A percentile compares a stretch with the other conserved stretches of the same genome.
Conservation (phyloP, 2,888 invertebrate species). For the Bombyx huttoni region DNA sequence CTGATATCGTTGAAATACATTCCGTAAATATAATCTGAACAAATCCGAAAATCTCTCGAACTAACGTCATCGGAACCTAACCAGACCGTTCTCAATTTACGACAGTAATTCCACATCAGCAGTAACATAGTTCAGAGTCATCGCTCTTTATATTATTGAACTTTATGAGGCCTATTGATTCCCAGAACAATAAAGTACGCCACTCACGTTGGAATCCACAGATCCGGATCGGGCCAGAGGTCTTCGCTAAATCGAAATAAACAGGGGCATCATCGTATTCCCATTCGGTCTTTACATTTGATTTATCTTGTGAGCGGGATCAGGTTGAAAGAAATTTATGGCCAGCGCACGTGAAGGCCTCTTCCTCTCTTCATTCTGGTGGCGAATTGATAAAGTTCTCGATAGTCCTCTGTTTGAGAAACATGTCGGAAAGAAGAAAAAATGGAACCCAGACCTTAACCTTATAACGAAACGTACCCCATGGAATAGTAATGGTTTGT, state of each 20-base stretch:
- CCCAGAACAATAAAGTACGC: constrained; percentile 17
- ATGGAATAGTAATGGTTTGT: too few species aligned
- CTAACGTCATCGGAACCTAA: not conserved
- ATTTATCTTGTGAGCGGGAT: constrained; percentile 57
- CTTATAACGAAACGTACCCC: too few species aligned
- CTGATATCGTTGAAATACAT: too few species aligned
- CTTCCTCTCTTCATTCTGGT: constrained; percentile 44
- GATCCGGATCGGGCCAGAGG: constrained; percentile 25
- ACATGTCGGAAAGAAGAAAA: constrained; percentile 3
- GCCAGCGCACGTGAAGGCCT: constrained; percentile 30
- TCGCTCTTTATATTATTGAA: not conserved
- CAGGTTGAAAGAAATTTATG: constrained; percentile 54
- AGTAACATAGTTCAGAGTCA: constrained; percentile 1
- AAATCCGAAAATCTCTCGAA: not conserved
- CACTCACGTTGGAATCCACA: constrained; percentile 29
- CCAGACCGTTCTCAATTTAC: not conserved
- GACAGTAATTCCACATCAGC: not conserved
- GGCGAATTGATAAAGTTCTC: constrained; percentile 42
- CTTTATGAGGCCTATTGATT: constrained; percentile 5
- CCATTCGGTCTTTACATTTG: constrained; percentile 53
- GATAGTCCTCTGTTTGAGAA: constrained; percentile 34
- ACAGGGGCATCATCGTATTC: constrained; percentile 46
- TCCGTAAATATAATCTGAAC: not conserved
- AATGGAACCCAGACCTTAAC: not conserved
- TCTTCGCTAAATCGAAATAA: constrained; percentile 32